phyloP scores from a whole-genome alignment of 2,797 vertebrate species.

The Hafferia zeledoni region DNA sequence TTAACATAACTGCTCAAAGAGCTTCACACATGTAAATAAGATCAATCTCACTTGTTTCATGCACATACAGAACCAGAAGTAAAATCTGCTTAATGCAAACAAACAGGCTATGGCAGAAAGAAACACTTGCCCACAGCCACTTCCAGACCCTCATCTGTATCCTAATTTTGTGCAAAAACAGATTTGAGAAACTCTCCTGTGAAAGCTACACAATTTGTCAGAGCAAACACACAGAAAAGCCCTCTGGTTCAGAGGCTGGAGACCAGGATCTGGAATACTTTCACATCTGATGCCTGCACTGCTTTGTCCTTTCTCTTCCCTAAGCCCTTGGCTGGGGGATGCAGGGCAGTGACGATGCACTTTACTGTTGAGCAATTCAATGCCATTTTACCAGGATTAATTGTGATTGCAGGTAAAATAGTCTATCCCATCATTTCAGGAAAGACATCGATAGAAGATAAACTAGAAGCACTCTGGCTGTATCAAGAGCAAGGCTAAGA shows the following conservation, averaged over 20 bases:
- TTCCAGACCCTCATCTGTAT: not conserved
- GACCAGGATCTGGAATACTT: not conserved
- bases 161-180: not conserved
- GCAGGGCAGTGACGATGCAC: not conserved
- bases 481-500: conserved; percentile 63
- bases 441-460: conserved; percentile 57
- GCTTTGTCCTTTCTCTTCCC: not conserved
- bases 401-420: conserved; percentile 56
- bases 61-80: not conserved
- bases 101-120: not conserved
- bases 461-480: conserved; percentile 53
- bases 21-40: not conserved
- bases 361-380: not conserved
- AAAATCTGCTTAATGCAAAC: not conserved
- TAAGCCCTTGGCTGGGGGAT: not conserved
- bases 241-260: not conserved
- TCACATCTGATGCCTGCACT: not conserved
- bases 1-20: accelerated
- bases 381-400: conserved; percentile 2
- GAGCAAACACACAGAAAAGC: not conserved
- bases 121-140: not conserved
- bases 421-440: conserved; percentile 57
- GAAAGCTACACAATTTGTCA: not conserved
- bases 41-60: not conserved
- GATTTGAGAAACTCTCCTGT: not conserved